phyloP scores from a whole-genome alignment of 2,113 vertebrate genomes.

The human region GRCh38 chr20:15408501-15409000 shows the following conservation, averaged over 20 bases:
- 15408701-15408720: conserved; percentile 71
- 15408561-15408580: conserved; percentile 1
- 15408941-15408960: not conserved
- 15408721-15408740: conserved; percentile 49
- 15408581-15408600: conserved; percentile 34
- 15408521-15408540: not conserved
- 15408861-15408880: conserved; percentile 61
- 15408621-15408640: conserved; percentile 60
- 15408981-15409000: not conserved
- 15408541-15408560: conserved; percentile 31
- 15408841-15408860: not conserved
- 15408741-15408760: conserved; percentile 36
- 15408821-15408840: conserved; percentile 59
- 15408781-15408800: conserved; percentile 76
- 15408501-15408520: conserved; percentile 46
- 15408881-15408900: not conserved
- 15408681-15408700: conserved; percentile 57
- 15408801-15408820: conserved; percentile 45
- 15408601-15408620: conserved; percentile 27
- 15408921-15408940: not conserved
- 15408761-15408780: conserved; percentile 75
- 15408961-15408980: not conserved
- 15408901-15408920: not conserved
- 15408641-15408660: conserved; percentile 59
- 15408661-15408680: conserved; percentile 56